Evolutionary conservation across 30 jellyfish, hydroid and myxozoan genomes (phyloP).

Genomic region (Rhopilema esculentum): DNA sequence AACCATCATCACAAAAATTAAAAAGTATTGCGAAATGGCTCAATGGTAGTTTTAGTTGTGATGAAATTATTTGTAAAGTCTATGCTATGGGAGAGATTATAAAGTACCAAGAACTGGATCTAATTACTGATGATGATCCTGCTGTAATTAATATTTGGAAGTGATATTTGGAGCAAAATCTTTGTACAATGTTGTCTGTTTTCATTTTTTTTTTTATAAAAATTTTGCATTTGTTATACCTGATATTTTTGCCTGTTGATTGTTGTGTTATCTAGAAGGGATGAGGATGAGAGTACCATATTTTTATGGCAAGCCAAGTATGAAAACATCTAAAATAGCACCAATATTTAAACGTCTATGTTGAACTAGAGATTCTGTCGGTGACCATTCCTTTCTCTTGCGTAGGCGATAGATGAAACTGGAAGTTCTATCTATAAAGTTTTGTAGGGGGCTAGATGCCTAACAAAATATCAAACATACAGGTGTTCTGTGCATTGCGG

Average conservation of each 20-base stretch:
- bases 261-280: no score
- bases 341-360: no score
- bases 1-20: constrained; percentile 53
- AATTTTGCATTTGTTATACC: background rate
- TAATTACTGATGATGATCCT: constrained; percentile 81
- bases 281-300: no score
- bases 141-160: constrained; percentile 86
- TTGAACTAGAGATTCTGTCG: no score
- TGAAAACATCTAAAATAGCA: no score
- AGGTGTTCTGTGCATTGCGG: no score
- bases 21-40: constrained; percentile 60
- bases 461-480: no score
- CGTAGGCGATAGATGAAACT: no score
- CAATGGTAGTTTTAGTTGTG: constrained; percentile 80
- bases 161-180: background rate
- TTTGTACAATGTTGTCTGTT: background rate
- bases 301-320: no score
- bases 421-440: no score
- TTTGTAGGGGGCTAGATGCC: no score
- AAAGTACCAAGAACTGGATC: constrained; percentile 73
- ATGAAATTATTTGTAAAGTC: constrained; percentile 83
- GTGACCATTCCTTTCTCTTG: no score
- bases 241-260: background rate
- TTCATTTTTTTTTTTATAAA: background rate
- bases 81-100: constrained; percentile 73